Conservation (phyloP, 2,113 vertebrate genomes). For the Pterocles orientalis region DNA sequence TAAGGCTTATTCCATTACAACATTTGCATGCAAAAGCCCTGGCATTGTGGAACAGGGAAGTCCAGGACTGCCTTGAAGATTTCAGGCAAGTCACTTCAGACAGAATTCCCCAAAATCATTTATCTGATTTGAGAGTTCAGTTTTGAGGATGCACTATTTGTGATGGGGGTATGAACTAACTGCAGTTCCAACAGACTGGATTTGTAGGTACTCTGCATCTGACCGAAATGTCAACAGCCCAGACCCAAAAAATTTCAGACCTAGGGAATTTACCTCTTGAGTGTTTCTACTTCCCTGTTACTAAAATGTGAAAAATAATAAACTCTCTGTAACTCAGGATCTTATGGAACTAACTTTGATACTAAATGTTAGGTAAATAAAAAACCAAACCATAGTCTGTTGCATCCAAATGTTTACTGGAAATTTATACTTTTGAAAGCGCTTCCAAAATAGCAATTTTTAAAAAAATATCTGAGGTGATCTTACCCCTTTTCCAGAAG, state of each 20-base stretch:
- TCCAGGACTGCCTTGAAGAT: neutral
- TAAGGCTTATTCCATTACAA: neutral
- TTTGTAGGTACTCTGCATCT: neutral
- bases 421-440: neutral
- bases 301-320: neutral
- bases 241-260: neutral
- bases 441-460: neutral
- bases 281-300: neutral
- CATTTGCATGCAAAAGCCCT: neutral
- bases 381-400: neutral
- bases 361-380: neutral
- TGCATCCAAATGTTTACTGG: neutral
- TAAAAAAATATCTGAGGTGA: neutral
- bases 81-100: neutral
- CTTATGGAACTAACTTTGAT: neutral
- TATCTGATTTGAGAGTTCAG: neutral
- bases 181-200: neutral
- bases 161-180: neutral
- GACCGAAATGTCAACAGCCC: neutral
- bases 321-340: neutral
- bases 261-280: neutral
- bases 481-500: conserved; percentile 87
- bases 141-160: neutral
- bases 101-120: neutral
- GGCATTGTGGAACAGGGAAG: neutral